A percentile compares a stretch with the other conserved stretches of the same genome.
These are phyloP conservation scores for Laticauda laticaudata DNA, from an alignment of 2,113 vertebrate genomes.

Conservation along the genomic window DNA sequence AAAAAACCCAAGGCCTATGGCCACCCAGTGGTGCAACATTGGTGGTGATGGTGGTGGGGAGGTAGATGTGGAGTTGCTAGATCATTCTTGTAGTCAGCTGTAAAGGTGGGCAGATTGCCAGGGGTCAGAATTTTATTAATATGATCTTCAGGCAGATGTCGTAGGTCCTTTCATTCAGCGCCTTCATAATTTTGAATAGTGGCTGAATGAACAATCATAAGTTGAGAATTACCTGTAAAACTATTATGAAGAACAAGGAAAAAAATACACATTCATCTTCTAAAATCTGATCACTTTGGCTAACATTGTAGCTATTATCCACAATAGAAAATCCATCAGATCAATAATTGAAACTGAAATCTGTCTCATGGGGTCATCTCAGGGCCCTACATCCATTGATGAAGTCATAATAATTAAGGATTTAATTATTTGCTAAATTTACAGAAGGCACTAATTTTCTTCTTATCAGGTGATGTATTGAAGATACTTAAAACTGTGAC, in stretches of 20 bases:
- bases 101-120: not conserved
- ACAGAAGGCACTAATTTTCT: not conserved
- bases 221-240: not conserved
- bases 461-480: not conserved
- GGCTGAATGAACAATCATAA: not conserved
- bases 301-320: not conserved
- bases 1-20: not conserved
- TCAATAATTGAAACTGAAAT: not conserved
- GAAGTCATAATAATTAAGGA: not conserved
- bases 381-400: not conserved
- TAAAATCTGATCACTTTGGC: not conserved
- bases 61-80: not conserved
- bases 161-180: not conserved
- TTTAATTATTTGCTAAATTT: not conserved
- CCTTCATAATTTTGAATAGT: not conserved
- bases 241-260: not conserved
- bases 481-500: not conserved
- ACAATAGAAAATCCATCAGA: not conserved
- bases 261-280: not conserved
- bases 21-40: not conserved
- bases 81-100: not conserved
- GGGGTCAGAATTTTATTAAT: not conserved
- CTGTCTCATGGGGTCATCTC: not conserved
- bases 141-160: not conserved
- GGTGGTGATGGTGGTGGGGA: too few relatives aligned